Conservation (phyloP, 2,888 invertebrate genomes). For the Mylabris sibirica region DNA sequence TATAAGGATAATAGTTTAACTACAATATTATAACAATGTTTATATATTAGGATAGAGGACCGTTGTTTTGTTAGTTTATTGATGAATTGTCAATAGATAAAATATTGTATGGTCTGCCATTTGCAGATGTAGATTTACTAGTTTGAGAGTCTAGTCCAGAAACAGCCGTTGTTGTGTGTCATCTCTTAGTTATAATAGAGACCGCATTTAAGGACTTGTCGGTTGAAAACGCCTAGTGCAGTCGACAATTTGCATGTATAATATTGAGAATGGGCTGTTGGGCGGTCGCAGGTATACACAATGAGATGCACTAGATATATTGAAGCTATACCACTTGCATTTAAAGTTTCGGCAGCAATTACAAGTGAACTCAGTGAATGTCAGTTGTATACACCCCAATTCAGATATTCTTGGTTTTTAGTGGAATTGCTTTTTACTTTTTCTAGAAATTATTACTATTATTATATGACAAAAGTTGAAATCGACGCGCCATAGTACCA, state of each 20-base stretch:
- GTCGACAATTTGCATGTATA: conserved; percentile 48
- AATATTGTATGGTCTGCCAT: conserved; percentile 39
- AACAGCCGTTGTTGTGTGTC: conserved; percentile 35
- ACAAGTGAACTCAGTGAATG: conserved; percentile 52
- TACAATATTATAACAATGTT: background rate
- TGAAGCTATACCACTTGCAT: conserved; percentile 32
- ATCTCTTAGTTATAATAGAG: conserved; percentile 34
- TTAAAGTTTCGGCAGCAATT: conserved; percentile 47
- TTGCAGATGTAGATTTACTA: conserved; percentile 51
- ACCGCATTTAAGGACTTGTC: conserved; percentile 46
- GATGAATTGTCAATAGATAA: conserved; percentile 28
- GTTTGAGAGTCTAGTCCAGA: conserved; percentile 48
- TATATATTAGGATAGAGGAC: background rate
- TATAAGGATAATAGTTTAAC: background rate
- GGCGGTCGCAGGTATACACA: conserved; percentile 29
- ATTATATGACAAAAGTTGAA: conserved; percentile 53
- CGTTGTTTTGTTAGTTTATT: conserved; percentile 19
- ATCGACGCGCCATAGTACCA: conserved; percentile 47
- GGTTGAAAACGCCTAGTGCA: conserved; percentile 45
- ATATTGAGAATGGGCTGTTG: conserved; percentile 34
- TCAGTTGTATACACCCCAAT: conserved; percentile 42
- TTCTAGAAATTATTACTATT: conserved; percentile 52
- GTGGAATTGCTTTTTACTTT: conserved; percentile 57
- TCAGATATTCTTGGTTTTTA: conserved; percentile 48
- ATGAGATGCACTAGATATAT: conserved; percentile 19